phyloP scores from a whole-genome alignment of 2,888 invertebrate species.

The Pheosia gnoma region DNA sequence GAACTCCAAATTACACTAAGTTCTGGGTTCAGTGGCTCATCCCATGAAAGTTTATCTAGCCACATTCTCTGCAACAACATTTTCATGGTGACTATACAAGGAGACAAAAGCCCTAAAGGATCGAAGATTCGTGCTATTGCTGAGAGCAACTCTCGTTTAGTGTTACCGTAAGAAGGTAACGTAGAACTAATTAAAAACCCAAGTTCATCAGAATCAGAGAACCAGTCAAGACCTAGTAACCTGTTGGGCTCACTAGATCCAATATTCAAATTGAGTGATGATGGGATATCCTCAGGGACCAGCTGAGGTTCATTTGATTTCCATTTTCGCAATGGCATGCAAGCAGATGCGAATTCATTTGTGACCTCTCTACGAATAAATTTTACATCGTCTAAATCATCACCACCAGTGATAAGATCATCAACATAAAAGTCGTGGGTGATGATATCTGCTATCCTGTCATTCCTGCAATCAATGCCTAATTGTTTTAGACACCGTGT shows the following conservation, averaged over 20 bases:
- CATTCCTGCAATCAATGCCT: constrained; percentile 25
- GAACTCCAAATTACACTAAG: neutral
- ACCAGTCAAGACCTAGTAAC: constrained; percentile 16
- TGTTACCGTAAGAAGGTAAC: constrained; percentile 13
- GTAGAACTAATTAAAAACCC: constrained; percentile 16
- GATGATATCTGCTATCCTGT: constrained; percentile 20
- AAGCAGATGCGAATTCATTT: constrained; percentile 23
- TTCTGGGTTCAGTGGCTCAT: constrained; percentile 15
- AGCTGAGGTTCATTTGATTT: constrained; percentile 30
- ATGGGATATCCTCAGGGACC: constrained; percentile 9
- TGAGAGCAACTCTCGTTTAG: constrained; percentile 32
- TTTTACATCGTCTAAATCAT: constrained; percentile 14
- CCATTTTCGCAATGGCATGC: constrained; percentile 34
- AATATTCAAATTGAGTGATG: constrained; percentile 18
- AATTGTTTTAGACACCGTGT: constrained; percentile 34
- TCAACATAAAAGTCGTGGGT: constrained; percentile 38
- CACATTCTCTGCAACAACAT: constrained; percentile 35
- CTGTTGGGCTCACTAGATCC: constrained; percentile 10
- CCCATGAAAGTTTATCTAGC: constrained; percentile 34
- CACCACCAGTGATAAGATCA: constrained; percentile 22
- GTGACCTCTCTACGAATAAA: constrained; percentile 18
- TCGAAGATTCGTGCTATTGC: constrained; percentile 34
- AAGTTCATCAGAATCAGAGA: constrained; percentile 27
- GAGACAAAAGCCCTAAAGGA: constrained; percentile 34
- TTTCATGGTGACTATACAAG: constrained; percentile 30